These are phyloP conservation scores for Alfaro cultratus DNA, from an alignment of 2,797 vertebrate species.

Conservation along the genomic window DNA sequence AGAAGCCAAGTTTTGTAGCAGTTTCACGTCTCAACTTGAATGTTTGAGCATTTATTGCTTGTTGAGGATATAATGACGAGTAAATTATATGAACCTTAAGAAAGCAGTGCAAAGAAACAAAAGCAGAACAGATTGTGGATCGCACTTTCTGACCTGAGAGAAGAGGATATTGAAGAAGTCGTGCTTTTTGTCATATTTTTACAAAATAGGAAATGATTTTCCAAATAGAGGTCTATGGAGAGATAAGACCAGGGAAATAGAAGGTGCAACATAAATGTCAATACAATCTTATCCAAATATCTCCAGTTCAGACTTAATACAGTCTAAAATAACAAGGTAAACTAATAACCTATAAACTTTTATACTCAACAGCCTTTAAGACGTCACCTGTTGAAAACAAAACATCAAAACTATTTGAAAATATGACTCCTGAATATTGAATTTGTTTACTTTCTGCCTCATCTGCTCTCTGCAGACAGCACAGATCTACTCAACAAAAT, in stretches of 20 bases:
- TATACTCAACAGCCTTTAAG: background rate
- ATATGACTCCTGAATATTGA: conserved; percentile 16
- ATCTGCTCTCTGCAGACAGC: background rate
- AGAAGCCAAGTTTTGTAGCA: background rate
- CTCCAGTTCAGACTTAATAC: background rate
- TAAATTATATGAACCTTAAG: background rate
- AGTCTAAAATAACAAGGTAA: background rate
- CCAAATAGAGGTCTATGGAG: background rate
- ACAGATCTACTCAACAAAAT: background rate
- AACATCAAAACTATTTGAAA: conserved; percentile 9
- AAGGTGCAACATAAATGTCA: background rate
- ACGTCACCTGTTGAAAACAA: background rate
- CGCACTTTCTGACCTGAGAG: background rate
- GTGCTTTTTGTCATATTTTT: background rate
- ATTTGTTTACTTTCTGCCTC: background rate
- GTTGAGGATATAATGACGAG: background rate
- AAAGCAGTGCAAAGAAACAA: background rate
- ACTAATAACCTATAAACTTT: background rate
- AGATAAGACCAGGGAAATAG: background rate
- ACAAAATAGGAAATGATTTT: background rate
- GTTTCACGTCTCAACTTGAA: background rate
- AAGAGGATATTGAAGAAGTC: background rate
- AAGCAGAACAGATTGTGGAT: background rate
- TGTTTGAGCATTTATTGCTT: background rate
- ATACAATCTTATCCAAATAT: background rate